Evolutionary conservation across 2,888 invertebrate species (phyloP).

Genomic region (Auanema sp.): DNA sequence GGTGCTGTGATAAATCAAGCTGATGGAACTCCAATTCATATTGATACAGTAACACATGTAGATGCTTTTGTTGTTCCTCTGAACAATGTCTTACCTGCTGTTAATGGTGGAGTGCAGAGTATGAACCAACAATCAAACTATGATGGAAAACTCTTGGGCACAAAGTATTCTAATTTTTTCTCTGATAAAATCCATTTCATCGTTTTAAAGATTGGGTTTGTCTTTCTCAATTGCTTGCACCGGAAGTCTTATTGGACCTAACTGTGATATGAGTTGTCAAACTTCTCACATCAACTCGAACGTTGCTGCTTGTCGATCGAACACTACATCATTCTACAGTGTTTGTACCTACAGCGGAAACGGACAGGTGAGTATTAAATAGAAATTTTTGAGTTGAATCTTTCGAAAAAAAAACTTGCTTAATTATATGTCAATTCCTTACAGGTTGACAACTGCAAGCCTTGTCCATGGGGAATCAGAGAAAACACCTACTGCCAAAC

Average conservation of each 20-base stretch:
- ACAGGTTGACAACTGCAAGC: conserved; percentile 53
- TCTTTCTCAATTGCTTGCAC: conserved; percentile 53
- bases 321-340: conserved; percentile 51
- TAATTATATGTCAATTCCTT: background rate
- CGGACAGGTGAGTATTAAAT: too few relatives aligned
- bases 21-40: conserved; percentile 29
- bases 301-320: conserved; percentile 40
- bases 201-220: conserved; percentile 33
- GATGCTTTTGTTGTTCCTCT: conserved; percentile 53
- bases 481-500: conserved; percentile 54
- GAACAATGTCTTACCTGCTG: conserved; percentile 29
- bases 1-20: conserved; percentile 50
- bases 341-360: conserved; percentile 42
- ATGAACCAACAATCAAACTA: conserved; percentile 40
- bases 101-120: conserved; percentile 35
- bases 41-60: conserved; percentile 49
- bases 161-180: conserved; percentile 28
- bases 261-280: conserved; percentile 53
- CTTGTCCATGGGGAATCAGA: conserved; percentile 60
- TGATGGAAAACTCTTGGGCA: conserved; percentile 48
- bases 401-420: background rate
- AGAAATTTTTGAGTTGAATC: too few relatives aligned
- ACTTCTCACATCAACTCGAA: conserved; percentile 40
- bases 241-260: conserved; percentile 50
- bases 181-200: background rate